Evolutionary conservation across 2,113 vertebrate species (phyloP), one percentile per base, ranked within the genome.

Genomic region (Sitta europaea): DNA sequence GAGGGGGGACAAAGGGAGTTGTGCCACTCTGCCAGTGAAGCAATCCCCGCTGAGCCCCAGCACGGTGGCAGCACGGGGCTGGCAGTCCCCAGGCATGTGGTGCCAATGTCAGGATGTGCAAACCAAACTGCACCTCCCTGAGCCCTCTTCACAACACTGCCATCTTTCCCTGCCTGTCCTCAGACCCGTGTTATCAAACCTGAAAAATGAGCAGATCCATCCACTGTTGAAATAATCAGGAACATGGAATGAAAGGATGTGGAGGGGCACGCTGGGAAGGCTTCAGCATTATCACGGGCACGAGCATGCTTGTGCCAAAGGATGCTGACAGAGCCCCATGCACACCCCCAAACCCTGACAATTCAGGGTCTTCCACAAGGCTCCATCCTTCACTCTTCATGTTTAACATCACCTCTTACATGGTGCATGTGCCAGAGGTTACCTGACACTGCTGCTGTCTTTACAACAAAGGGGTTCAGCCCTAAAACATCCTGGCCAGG

Each of bases 91-190:
- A 43, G 86, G 76, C 71, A 50, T 0, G 0, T 0, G 4, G 50
- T 5, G 2, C 50, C 18, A 4, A 2, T 0, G 0, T 2, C 0
- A 8, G 63, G 55, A 81, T 20, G 51, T 1, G 1, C 86, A 29
- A 62, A 28, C 33, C 61, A 3, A 90, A 47, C 22, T 9, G 23
- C 14, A 12, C 33, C 81, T 79, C 62, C 81, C 61, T 2, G 19
- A 40, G 15, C 6, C 45, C 66, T 53, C 47, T 33, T 28, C 36
- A 1, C 0, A 1, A 10, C 0, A 2, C 72, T 73, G 77, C 50
- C 70, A 36, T 20, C 55, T 19, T 47, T 51, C 59, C 86, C 65
- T 15, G 31, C 6, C 78, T 50, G 10, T 36, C 48, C 67, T 65
- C 35, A 6, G 12, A 86, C 27, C 27, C 0, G 3, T 1, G 11